phyloP scores from a whole-genome alignment of 2,797 vertebrate species.

The Microchirus variegatus region DNA sequence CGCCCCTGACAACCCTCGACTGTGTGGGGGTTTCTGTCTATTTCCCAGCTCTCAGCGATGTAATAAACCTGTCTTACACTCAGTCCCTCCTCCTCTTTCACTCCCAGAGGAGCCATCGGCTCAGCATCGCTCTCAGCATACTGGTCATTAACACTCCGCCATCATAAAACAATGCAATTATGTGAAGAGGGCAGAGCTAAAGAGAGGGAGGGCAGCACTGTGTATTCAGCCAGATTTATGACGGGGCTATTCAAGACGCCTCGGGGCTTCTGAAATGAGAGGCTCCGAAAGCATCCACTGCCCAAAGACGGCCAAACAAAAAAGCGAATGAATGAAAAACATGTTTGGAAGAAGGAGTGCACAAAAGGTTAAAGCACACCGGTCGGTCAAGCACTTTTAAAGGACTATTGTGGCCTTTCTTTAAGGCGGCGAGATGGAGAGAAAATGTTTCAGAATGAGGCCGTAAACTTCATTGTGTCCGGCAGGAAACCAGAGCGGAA shows the following conservation, averaged over 20 bases:
- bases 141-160: slow-evolving; percentile 79
- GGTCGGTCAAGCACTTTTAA: slow-evolving; percentile 54
- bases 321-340: slow-evolving; percentile 48
- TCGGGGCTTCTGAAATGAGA: slow-evolving; percentile 62
- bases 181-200: slow-evolving; percentile 63
- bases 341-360: slow-evolving; percentile 51
- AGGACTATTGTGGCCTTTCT: slow-evolving; percentile 46
- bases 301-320: slow-evolving; percentile 47
- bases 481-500: slow-evolving; percentile 19
- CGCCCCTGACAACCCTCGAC: slow-evolving; percentile 31
- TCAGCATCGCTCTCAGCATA: slow-evolving; percentile 60
- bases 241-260: slow-evolving; percentile 66
- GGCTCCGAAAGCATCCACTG: slow-evolving; percentile 39
- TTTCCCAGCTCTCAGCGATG: slow-evolving; percentile 52
- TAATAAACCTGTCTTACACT: slow-evolving; percentile 61
- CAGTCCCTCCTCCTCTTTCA: slow-evolving; percentile 38
- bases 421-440: slow-evolving; percentile 3
- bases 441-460: slow-evolving; percentile 42
- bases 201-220: slow-evolving; percentile 62
- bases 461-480: slow-evolving; percentile 36
- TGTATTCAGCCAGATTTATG: slow-evolving; percentile 78
- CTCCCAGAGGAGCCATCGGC: slow-evolving; percentile 47
- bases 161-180: slow-evolving; percentile 83
- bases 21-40: slow-evolving; percentile 37
- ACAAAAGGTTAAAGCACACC: slow-evolving; percentile 55